These are phyloP conservation scores for Ditylenchus weischeri DNA, from an alignment of 2,888 invertebrate genomes.

Conservation along the genomic window DNA sequence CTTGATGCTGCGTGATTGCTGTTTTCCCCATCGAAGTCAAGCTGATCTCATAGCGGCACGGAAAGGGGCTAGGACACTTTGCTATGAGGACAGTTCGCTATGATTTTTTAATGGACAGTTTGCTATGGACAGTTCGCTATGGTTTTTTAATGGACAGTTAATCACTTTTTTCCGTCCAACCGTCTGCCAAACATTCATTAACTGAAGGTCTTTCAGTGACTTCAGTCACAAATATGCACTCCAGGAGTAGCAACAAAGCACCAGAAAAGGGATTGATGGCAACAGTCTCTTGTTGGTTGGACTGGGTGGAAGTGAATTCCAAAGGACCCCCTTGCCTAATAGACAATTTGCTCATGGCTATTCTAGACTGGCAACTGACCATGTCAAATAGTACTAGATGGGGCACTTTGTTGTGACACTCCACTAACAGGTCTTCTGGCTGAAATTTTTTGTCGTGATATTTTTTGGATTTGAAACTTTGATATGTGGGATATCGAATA, in stretches of 20 bases:
- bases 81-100: no score
- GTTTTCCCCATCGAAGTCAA: no score
- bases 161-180: no score
- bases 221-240: conserved; percentile 18
- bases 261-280: conserved; percentile 5
- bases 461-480: not conserved
- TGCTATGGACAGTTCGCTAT: no score
- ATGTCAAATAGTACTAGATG: conserved; percentile 26
- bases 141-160: no score
- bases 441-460: conserved; percentile 12
- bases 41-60: no score
- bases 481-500: no score
- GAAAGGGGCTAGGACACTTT: no score
- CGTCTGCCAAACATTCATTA: conserved; percentile 12
- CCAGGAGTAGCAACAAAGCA: conserved; percentile 15
- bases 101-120: no score
- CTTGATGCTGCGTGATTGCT: no score
- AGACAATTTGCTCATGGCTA: conserved; percentile 24
- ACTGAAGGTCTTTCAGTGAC: conserved; percentile 11
- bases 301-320: conserved; percentile 17
- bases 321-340: conserved; percentile 28
- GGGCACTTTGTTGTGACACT: conserved; percentile 14
- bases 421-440: conserved; percentile 32
- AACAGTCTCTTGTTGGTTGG: not conserved
- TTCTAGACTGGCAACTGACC: conserved; percentile 14